Evolutionary conservation across 2,888 invertebrate genomes (phyloP).

Genomic region (Pyralis farinalis): DNA sequence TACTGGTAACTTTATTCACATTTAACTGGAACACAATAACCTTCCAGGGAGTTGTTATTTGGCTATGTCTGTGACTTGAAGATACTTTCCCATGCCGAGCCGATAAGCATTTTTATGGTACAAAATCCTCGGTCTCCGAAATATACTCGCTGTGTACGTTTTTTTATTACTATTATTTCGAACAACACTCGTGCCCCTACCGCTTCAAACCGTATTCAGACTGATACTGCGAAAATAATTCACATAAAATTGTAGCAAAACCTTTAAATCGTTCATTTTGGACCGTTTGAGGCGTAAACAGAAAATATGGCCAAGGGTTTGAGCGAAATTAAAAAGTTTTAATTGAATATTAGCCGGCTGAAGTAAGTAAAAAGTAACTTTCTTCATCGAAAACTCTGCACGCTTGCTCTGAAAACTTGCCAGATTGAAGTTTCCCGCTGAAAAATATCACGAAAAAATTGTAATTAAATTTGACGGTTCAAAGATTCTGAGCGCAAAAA

Average conservation of each 20-base stretch:
- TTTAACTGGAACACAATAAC: no score
- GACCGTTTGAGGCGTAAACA: constrained; percentile 41
- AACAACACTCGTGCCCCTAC: no score
- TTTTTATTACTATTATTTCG: no score
- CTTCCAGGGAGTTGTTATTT: no score
- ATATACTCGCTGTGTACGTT: no score
- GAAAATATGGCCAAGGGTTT: constrained; percentile 58
- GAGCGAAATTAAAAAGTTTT: constrained; percentile 67
- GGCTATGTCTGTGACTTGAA: no score
- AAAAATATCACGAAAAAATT: constrained; percentile 37
- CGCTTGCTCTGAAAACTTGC: constrained; percentile 37
- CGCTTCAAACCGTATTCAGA: no score
- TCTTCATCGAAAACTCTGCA: constrained; percentile 33
- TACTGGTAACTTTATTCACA: no score
- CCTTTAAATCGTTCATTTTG: constrained; percentile 45
- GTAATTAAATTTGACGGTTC: constrained; percentile 41
- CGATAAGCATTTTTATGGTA: no score
- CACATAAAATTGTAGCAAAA: constrained; percentile 22
- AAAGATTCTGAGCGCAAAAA: constrained; percentile 13
- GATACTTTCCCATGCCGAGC: no score
- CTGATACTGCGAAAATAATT: no score
- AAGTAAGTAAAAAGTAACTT: constrained; percentile 50
- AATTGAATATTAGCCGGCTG: constrained; percentile 72
- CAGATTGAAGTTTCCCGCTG: constrained; percentile 40
- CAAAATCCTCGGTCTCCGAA: no score